A percentile compares a stretch with the other conserved stretches of the same genome.
phyloP scores from a whole-genome alignment of 2,888 invertebrate genomes.

The Dryadula phaetusa region DNA sequence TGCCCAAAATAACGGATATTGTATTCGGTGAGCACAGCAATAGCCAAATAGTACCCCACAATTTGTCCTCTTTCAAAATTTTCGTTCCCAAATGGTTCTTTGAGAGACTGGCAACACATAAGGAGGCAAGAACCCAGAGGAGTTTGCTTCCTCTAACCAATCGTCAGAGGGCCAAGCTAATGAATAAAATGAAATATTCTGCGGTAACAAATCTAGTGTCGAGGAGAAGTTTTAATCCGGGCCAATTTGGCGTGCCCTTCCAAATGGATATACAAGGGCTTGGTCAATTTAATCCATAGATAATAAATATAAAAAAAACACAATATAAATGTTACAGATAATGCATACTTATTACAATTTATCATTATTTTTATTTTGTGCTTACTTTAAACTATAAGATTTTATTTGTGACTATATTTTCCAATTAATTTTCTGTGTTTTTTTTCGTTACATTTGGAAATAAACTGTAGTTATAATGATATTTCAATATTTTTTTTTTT shows the following conservation, averaged over 20 bases:
- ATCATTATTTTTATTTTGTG: too few relatives aligned
- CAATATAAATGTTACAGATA: too few relatives aligned
- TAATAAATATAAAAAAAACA: too few relatives aligned
- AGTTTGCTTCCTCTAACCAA: constrained; percentile 51
- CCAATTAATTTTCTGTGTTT: too few relatives aligned
- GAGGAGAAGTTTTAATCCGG: constrained; percentile 49
- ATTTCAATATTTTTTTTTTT: too few relatives aligned
- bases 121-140: constrained; percentile 40
- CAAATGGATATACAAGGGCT: constrained; percentile 62
- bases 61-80: constrained; percentile 49
- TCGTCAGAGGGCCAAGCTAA: constrained; percentile 49
- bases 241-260: constrained; percentile 61
- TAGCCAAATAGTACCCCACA: constrained; percentile 49
- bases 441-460: too few relatives aligned
- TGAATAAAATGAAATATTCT: constrained; percentile 40
- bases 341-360: too few relatives aligned
- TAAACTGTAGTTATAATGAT: too few relatives aligned
- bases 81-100: constrained; percentile 55
- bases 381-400: too few relatives aligned
- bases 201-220: background rate
- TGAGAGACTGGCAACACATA: constrained; percentile 36
- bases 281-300: constrained; percentile 57
- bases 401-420: too few relatives aligned
- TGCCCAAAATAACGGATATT: constrained; percentile 41
- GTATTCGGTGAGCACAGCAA: constrained; percentile 37